These are phyloP conservation scores for Caenorhabditis sinica DNA, from an alignment of 2,888 invertebrate genomes.

Conservation along the genomic window DNA sequence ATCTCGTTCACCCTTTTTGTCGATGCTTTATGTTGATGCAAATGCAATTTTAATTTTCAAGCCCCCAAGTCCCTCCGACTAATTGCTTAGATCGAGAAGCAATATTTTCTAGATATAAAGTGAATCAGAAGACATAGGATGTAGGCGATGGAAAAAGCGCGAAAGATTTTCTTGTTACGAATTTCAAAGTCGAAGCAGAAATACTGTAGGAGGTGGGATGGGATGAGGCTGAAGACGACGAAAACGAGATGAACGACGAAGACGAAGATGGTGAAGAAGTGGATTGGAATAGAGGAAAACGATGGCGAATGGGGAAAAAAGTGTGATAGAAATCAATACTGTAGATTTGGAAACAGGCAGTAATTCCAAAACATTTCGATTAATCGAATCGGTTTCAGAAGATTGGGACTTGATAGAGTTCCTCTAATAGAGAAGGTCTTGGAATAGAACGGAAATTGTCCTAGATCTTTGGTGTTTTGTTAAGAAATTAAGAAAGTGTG, in stretches of 20 bases:
- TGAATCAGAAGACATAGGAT: conserved; percentile 54
- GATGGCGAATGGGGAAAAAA: conserved; percentile 16
- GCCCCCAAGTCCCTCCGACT: conserved; percentile 42
- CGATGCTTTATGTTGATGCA: conserved; percentile 32
- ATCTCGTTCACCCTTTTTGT: conserved; percentile 48
- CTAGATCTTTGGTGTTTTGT: background rate
- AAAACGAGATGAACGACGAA: conserved; percentile 58
- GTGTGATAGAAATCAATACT: conserved; percentile 63
- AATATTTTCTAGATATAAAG: conserved; percentile 66
- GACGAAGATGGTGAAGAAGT: conserved; percentile 11
- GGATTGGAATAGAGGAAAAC: conserved; percentile 25
- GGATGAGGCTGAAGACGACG: conserved; percentile 40
- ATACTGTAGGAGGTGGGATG: conserved; percentile 48
- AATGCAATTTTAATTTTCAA: conserved; percentile 63
- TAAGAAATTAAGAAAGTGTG: background rate
- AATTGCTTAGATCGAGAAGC: conserved; percentile 66
- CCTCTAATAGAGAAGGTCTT: background rate
- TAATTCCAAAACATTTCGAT: conserved; percentile 17
- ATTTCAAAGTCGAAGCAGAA: conserved; percentile 48
- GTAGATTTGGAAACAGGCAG: conserved; percentile 25
- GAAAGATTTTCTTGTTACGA: conserved; percentile 51
- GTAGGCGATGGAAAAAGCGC: conserved; percentile 46
- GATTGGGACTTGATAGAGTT: background rate
- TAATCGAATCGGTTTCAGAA: conserved; percentile 43
- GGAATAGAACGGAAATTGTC: background rate